Evolutionary conservation across 2,797 vertebrate genomes (phyloP).

Genomic region (Diglossa cyanea): DNA sequence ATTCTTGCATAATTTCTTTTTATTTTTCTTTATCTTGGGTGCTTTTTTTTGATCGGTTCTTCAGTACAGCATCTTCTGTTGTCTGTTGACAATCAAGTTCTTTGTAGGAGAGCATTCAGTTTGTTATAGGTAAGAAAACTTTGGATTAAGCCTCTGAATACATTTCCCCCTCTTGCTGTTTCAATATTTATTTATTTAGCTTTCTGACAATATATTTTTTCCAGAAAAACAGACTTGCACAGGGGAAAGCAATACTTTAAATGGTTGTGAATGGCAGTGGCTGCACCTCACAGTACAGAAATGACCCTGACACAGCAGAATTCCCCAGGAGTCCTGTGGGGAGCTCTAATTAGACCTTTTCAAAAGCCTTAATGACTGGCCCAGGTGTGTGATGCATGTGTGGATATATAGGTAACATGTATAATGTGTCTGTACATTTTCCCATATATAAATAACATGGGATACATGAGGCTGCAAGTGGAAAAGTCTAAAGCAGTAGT

Average conservation of each 20-base stretch:
- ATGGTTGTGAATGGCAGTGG: neutral
- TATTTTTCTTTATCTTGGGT: neutral
- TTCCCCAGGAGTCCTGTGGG: neutral
- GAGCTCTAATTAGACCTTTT: neutral
- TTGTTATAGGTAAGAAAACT: neutral
- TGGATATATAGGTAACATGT: neutral
- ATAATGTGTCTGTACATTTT: neutral
- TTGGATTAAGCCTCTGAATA: neutral
- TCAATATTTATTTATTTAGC: neutral
- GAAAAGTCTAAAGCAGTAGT: neutral
- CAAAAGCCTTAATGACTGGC: neutral
- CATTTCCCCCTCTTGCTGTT: neutral
- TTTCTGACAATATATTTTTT: neutral
- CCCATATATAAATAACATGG: neutral
- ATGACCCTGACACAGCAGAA: neutral
- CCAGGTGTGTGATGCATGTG: neutral
- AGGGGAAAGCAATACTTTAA: neutral
- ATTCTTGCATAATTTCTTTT: neutral
- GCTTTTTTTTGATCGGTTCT: neutral
- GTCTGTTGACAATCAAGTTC: neutral
- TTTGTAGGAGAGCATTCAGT: neutral
- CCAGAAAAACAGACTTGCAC: neutral
- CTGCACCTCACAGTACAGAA: fast-evolving
- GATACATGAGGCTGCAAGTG: neutral
- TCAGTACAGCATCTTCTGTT: neutral